phyloP scores from a whole-genome alignment of 2,888 invertebrate genomes.

The Meteorus colon region DNA sequence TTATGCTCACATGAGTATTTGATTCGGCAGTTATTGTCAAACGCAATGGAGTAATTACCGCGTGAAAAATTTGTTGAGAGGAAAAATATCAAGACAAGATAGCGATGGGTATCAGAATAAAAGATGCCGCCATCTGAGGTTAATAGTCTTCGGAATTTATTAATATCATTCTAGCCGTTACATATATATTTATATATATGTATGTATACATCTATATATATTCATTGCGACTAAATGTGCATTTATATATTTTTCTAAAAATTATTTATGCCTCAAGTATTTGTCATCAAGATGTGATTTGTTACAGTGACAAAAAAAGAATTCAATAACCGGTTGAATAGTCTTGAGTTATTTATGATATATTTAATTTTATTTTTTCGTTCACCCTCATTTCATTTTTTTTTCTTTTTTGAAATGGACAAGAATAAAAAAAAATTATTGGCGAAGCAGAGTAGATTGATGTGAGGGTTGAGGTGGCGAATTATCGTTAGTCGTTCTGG shows the following conservation, averaged over 20 bases:
- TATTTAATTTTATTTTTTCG: constrained; percentile 4
- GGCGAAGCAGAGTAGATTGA: constrained; percentile 17
- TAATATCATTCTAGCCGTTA: constrained; percentile 50
- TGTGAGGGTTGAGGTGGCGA: constrained; percentile 15
- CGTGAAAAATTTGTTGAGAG: neutral
- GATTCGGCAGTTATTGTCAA: neutral
- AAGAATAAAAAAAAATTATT: neutral
- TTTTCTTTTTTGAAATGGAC: neutral
- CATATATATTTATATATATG: neutral
- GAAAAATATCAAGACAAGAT: neutral
- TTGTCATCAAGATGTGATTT: constrained; percentile 23
- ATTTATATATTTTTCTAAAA: constrained; percentile 48
- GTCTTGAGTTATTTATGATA: neutral
- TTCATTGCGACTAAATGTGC: constrained; percentile 31
- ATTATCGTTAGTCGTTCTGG: constrained; percentile 15
- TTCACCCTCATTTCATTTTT: neutral
- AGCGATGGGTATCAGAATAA: constrained; percentile 2
- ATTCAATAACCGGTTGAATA: constrained; percentile 10
- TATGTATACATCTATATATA: constrained; percentile 31
- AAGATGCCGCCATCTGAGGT: constrained; percentile 49
- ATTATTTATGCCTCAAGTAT: constrained; percentile 53
- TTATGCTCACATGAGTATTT: neutral
- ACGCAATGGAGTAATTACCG: neutral
- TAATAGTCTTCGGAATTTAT: constrained; percentile 59
- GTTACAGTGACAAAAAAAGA: neutral